Evolutionary conservation across 2,888 invertebrate genomes (phyloP), one percentile per base, ranked within the genome.

Genomic region (Rhagonycha lutea): DNA sequence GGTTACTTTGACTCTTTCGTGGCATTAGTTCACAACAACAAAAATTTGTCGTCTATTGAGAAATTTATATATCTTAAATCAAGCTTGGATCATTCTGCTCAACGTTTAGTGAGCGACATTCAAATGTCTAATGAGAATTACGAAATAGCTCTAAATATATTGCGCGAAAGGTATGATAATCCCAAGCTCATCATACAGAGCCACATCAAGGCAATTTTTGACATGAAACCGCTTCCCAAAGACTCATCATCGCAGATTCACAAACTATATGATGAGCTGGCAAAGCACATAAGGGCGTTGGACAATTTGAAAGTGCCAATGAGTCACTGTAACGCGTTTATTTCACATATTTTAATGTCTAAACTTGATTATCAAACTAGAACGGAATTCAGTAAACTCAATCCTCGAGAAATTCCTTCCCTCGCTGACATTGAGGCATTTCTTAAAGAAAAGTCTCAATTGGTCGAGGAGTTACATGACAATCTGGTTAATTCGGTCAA

Each of bases 191-290:
- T 67, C 24, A 67, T 60, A 12, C 60, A 63, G 7, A 67, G 23
- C 26, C 72, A 72, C 26, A 60, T 67, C 11, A 67, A 67, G 14
- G 72, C 63, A 5, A 72, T 72, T 11, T 32, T 72, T n/a, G 72
- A 67, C 0, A 14, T 67, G 60, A 65, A 67, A 9, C 24, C 65
- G 1, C 24, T 67, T 28, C n/a, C n/a, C 26, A 72, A 65, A 67
- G n/a, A 23, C n/a, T n/a, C 61, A n/a, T n/a, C 28, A 14, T n/a
- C 11, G n/a, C 61, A 70, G 18, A 18, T 67, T 32, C 47, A 29
- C 23, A 72, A 65, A 3, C 14, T 67, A 8, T 72, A 26, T 29
- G 71, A 60, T 5, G 23, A 29, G 1, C 32, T 62, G 24, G 23
- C 18, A 32, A 72, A 67, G n/a, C 63, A 72, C n/a, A 10, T 65